Percentiles rank a stretch among this genome's conserved stretches.
Evolutionary conservation across 2,113 vertebrate genomes (phyloP).

Genomic region (Cynoglossus semilaevis): DNA sequence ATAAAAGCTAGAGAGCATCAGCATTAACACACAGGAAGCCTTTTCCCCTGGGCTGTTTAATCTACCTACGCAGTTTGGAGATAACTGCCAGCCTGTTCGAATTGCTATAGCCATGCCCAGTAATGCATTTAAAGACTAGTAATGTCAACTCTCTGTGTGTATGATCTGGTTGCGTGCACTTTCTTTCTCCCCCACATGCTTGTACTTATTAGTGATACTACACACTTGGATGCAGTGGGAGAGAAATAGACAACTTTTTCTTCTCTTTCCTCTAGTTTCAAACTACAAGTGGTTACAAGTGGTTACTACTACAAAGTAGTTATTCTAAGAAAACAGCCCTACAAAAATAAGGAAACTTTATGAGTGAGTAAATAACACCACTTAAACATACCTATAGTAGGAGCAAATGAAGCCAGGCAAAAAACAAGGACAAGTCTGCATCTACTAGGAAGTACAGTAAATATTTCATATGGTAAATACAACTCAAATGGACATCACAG

Average conservation of each 20-base stretch:
- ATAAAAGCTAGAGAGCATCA: conserved; percentile 35
- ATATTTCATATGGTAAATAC: too few relatives aligned
- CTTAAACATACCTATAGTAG: too few relatives aligned
- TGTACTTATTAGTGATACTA: background rate
- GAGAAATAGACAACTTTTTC: conserved; percentile 16
- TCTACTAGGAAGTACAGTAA: too few relatives aligned
- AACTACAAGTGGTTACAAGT: background rate
- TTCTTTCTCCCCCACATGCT: background rate
- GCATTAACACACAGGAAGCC: conserved; percentile 30
- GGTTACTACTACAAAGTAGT: conserved; percentile 44
- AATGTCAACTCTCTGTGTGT: conserved; percentile 17
- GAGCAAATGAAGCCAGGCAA: too few relatives aligned
- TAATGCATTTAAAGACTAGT: conserved; percentile 26
- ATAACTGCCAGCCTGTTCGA: conserved; percentile 39
- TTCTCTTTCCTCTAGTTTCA: background rate
- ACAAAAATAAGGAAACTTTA: conserved; percentile 28
- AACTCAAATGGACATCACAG: too few relatives aligned
- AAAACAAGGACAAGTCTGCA: too few relatives aligned
- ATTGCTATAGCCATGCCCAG: conserved; percentile 5
- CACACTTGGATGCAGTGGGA: conserved; percentile 11
- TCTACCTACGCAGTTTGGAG: conserved; percentile 40
- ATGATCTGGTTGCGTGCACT: conserved; percentile 8
- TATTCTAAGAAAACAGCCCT: conserved; percentile 13
- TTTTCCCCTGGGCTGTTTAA: conserved; percentile 34
- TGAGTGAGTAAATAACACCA: conserved; percentile 58